Base-by-base conservation (phyloP, 2,797 vertebrate species). In the Lepilemur septentrionalis region DNA sequence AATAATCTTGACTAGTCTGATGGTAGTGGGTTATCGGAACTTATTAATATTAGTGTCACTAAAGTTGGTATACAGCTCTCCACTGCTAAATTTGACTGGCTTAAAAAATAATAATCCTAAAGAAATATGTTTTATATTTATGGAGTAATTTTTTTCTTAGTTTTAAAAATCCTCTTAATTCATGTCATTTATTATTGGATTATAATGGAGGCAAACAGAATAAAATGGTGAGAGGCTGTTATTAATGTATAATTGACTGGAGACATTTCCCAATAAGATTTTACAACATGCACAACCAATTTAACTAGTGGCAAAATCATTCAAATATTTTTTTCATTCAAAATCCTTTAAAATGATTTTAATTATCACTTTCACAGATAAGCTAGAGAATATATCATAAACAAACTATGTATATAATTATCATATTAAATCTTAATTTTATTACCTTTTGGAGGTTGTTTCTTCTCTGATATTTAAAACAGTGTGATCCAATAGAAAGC, bases 131-230 rank as follows among this genome's bases (percentile, higher is more conserved):
- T 85, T 89, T 73, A 30, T 89, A 38, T 65, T 82, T 94, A 63
- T 48, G 17, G 15, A 15, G 12, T 61, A 70, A 50, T 93, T 91
- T 6, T 82, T 95, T 91, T 59, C 48, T 94, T 55, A 43, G 63
- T 63, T 94, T 93, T 50, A 85, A 83, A 91, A 92, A 86, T 46
- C 3, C 10, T 83, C 57, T 84, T 86, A 75, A 89, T 52, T 91
- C 63, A 78, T 63, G 14, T 59, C 12, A 76, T 35, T 93, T 92
- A 41, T 92, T 70, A 61, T 9, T 87, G 52, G 46, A 46, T 91
- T 93, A 38, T 93, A 48, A 76, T 79, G 65, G 15, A 90, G 38
- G n/a, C 55, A 95, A 59, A 7, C 41, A 78, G 50, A 87, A 41
- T 88, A 61, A 17, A 55, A 73, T 72, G 22, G 84, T 67, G 57